Evolutionary conservation across 2,888 invertebrate genomes (phyloP), one percentile per base, ranked within the genome.

Genomic region (Sicus ferrugineus): DNA sequence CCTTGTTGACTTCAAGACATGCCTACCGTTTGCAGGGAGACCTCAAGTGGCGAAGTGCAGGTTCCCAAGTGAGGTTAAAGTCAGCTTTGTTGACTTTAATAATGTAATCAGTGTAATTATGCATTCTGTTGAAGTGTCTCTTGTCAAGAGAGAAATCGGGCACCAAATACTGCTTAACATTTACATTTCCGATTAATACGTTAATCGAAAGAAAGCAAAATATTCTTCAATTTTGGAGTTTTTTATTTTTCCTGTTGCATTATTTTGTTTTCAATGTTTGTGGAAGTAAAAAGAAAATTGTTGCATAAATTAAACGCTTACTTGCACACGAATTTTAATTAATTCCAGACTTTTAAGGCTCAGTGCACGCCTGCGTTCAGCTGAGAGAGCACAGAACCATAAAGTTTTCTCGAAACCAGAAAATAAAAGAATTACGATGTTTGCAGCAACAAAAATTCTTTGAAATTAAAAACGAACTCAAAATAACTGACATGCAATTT

Each of bases 301-400:
- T 28, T 19, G 30, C 77, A 79, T 79, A 79, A 77, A 79, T 79
- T 79, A 77, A 73, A 79, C 73, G 77, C 75, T 72, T 69, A 67
- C 72, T 58, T 72, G 72, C 68, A 68, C 66, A 66, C 28, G n/a
- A 19, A 56, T 28, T 28, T 50, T 54, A 54, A 66, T 56, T 23
- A 38, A 42, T 54, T 56, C 28, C 42, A 56, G 42, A 21, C 42
- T 61, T 61, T n/a, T 61, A 9, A 61, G 61, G 56, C 46, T 19
- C 28, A 66, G 42, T 56, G 56, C 56, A 56, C 66, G 54, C 54
- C 42, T 56, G 31, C 64, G 31, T 31, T 30, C 50, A 50, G 31
- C 19, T 31, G 50, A 42, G 42, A 42, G 61, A 11, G 61, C 42
- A n/a, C 42, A 42, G 16, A 42, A 11, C 38, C 38, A 38, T 11